Conservation (phyloP, 2,888 invertebrate species). For the Sycophila texana region DNA sequence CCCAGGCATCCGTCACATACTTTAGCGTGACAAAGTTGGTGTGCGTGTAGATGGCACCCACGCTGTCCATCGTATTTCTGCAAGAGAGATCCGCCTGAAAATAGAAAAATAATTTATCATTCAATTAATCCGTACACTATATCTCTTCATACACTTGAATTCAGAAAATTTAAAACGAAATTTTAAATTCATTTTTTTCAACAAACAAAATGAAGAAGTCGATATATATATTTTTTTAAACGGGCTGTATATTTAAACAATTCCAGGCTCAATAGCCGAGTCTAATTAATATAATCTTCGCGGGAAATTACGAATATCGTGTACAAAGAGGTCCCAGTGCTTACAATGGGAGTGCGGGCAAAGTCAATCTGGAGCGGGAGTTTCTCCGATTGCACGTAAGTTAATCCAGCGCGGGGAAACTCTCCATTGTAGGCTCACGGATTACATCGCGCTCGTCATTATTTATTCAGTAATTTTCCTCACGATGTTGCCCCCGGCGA, state of each 20-base stretch:
- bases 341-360: neutral
- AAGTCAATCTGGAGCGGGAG: conserved; percentile 30
- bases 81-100: conserved; percentile 92
- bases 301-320: too few relatives aligned
- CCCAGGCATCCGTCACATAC: conserved; percentile 95
- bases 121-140: neutral
- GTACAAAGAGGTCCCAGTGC: too few relatives aligned
- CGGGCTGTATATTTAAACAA: too few relatives aligned
- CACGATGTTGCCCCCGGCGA: neutral
- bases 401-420: too few relatives aligned
- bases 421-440: neutral
- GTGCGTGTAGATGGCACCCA: conserved; percentile 92
- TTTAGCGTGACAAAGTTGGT: conserved; percentile 96
- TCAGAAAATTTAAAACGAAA: too few relatives aligned
- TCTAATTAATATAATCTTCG: too few relatives aligned
- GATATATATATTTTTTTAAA: too few relatives aligned
- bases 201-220: too few relatives aligned
- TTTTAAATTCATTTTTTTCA: too few relatives aligned
- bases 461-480: conserved; percentile 32
- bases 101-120: conserved; percentile 54
- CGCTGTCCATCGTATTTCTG: conserved; percentile 91
- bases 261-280: too few relatives aligned
- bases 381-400: neutral
- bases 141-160: too few relatives aligned
- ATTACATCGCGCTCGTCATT: neutral